A percentile compares a stretch with the other conserved stretches of the same genome.
phyloP scores from a whole-genome alignment of 1,140 invertebrate genomes.

The Tachypleus tridentatus region DNA sequence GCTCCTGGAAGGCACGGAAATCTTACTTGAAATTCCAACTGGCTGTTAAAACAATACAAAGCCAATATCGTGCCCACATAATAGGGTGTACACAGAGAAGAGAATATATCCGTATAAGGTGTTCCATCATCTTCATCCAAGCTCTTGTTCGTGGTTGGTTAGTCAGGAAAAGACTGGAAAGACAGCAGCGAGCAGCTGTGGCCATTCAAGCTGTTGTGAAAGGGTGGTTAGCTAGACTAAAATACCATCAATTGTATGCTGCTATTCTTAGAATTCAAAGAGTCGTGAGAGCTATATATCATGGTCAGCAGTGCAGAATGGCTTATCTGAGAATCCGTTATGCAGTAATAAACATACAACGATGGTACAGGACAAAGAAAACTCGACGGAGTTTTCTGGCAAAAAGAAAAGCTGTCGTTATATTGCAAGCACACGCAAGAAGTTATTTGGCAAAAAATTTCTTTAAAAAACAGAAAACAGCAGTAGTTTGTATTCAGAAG shows the following conservation, averaged over 20 bases:
- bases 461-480: background rate
- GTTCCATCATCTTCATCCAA: background rate
- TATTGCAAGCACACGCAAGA: constrained; percentile 21
- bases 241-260: background rate
- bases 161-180: background rate
- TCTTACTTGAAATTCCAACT: background rate
- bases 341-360: background rate
- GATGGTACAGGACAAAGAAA: background rate
- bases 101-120: background rate
- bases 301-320: background rate
- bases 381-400: constrained; percentile 2
- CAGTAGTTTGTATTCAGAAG: constrained; percentile 15
- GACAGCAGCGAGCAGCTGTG: background rate
- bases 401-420: constrained; percentile 15
- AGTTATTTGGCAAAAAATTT: background rate
- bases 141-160: background rate
- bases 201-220: constrained; percentile 7
- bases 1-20: background rate
- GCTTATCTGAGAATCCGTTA: constrained; percentile 3
- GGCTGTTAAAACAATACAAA: no score
- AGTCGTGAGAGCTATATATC: background rate
- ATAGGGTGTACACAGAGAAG: background rate
- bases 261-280: constrained; percentile 4
- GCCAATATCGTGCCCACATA: no score
- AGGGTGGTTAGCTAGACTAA: background rate